Conservation (phyloP, 2,797 vertebrate species). For the Microcaecilia unicolor region DNA sequence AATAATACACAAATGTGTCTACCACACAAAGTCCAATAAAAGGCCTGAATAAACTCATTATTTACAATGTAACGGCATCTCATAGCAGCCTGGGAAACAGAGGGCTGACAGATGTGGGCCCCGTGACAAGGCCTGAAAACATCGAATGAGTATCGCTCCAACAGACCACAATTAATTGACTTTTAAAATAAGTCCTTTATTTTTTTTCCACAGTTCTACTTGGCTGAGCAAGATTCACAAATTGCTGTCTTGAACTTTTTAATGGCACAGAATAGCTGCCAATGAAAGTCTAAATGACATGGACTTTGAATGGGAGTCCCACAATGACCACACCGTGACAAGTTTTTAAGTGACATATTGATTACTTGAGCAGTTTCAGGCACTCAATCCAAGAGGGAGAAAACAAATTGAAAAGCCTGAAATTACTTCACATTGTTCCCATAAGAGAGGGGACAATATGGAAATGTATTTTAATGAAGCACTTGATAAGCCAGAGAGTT, state of each 20-base stretch:
- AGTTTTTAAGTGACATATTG: slow-evolving; percentile 49
- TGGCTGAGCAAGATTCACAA: slow-evolving; percentile 62
- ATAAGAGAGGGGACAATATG: too few relatives aligned
- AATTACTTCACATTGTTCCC: too few relatives aligned
- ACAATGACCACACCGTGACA: slow-evolving; percentile 48
- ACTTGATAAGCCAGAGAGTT: too few relatives aligned
- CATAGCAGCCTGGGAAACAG: slow-evolving; percentile 36
- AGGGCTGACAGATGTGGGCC: slow-evolving; percentile 51
- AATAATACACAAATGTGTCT: slow-evolving; percentile 51
- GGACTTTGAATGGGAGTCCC: slow-evolving; percentile 40
- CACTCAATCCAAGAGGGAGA: not conserved
- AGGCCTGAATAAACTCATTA: slow-evolving; percentile 35
- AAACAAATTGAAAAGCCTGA: too few relatives aligned
- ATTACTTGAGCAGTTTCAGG: slow-evolving; percentile 36
- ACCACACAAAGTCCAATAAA: slow-evolving; percentile 23
- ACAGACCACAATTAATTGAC: slow-evolving; percentile 57
- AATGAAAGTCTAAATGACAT: slow-evolving; percentile 67
- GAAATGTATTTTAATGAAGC: too few relatives aligned
- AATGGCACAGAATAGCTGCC: slow-evolving; percentile 59
- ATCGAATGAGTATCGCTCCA: slow-evolving; percentile 25
- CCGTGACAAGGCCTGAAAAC: slow-evolving; percentile 1
- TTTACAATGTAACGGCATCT: slow-evolving; percentile 30
- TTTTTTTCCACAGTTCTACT: slow-evolving; percentile 36
- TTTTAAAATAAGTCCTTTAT: slow-evolving; percentile 55
- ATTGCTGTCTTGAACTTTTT: slow-evolving; percentile 65